These are phyloP conservation scores for Sebastes paucispinis DNA, from an alignment of 2,797 vertebrate species.

Conservation along the genomic window DNA sequence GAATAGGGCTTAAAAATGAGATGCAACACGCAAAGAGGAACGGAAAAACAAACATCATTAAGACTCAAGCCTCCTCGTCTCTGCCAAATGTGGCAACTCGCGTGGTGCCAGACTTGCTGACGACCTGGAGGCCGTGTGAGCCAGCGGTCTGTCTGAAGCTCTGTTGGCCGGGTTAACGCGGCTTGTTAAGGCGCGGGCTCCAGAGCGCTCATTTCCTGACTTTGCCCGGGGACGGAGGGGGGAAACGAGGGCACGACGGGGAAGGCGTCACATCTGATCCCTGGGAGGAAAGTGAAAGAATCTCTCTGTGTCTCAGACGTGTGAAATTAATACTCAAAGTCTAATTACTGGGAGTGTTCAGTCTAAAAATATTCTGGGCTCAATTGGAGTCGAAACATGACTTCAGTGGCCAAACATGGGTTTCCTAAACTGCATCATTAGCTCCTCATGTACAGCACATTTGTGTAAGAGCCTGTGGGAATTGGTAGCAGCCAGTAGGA, in stretches of 20 bases:
- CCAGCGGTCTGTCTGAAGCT: conserved; percentile 57
- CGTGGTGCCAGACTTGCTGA: conserved; percentile 67
- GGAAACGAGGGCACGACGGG: conserved; percentile 17
- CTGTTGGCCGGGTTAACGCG: conserved; percentile 26
- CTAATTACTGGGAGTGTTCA: conserved; percentile 1
- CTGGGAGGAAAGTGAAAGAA: conserved; percentile 40
- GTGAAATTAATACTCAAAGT: conserved; percentile 12
- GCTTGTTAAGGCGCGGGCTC: conserved; percentile 57
- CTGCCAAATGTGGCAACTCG: conserved; percentile 53
- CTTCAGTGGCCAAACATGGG: conserved; percentile 11
- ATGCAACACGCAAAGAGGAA: conserved; percentile 21
- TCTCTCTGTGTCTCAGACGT: conserved; percentile 23
- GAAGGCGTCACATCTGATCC: conserved; percentile 65
- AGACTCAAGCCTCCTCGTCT: conserved; percentile 35
- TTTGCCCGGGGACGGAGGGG: conserved; percentile 32
- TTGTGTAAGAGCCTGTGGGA: conserved; percentile 31
- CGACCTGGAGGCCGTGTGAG: conserved; percentile 46
- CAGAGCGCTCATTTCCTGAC: conserved; percentile 66
- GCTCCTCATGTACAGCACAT: conserved; percentile 7
- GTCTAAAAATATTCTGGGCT: conserved; percentile 20
- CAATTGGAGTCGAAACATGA: conserved; percentile 25
- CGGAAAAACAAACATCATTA: conserved; percentile 61
- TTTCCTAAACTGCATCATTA: conserved; percentile 2
- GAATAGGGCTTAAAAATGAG: conserved; percentile 20
- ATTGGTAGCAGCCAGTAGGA: conserved; percentile 41